These are phyloP conservation scores for Petrocephalus sullivani DNA, from an alignment of 2,797 vertebrate genomes.

Conservation along the genomic window DNA sequence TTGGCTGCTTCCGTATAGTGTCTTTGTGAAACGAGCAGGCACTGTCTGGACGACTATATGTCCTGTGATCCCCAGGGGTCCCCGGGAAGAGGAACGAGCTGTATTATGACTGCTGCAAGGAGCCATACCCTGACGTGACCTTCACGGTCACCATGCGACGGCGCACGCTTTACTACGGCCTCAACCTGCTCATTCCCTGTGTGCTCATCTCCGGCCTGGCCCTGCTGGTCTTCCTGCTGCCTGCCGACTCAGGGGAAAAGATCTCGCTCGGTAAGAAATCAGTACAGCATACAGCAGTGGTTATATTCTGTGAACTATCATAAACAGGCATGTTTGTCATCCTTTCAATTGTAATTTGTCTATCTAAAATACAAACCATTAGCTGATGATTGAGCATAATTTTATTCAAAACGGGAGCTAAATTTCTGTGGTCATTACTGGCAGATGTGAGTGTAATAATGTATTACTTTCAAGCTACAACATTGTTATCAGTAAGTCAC, in stretches of 20 bases:
- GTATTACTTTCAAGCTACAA: not conserved
- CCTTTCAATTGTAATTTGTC: not conserved
- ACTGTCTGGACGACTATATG: not conserved
- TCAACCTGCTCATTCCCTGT: slow-evolving; percentile 85
- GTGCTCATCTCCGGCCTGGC: slow-evolving; percentile 85
- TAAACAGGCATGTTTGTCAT: not conserved
- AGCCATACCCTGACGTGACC: slow-evolving; percentile 84
- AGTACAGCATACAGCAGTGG: not conserved
- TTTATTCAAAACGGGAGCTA: not conserved
- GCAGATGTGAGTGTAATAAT: not conserved
- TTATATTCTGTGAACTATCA: not conserved
- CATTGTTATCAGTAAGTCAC: not conserved
- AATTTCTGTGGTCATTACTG: not conserved
- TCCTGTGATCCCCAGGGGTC: slow-evolving; percentile 58
- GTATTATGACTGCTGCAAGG: slow-evolving; percentile 87
- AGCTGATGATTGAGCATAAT: not conserved
- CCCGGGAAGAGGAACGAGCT: slow-evolving; percentile 81
- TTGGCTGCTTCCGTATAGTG: not conserved
- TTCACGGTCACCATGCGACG: slow-evolving; percentile 85
- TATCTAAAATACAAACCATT: not conserved
- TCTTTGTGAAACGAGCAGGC: not conserved
- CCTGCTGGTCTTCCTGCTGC: slow-evolving; percentile 80
- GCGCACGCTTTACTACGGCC: slow-evolving; percentile 81
- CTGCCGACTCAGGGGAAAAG: slow-evolving; percentile 89
- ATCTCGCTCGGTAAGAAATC: slow-evolving; percentile 77